Base-by-base conservation (phyloP, 2,888 invertebrate genomes). In the Steinernema carpocapsae region DNA sequence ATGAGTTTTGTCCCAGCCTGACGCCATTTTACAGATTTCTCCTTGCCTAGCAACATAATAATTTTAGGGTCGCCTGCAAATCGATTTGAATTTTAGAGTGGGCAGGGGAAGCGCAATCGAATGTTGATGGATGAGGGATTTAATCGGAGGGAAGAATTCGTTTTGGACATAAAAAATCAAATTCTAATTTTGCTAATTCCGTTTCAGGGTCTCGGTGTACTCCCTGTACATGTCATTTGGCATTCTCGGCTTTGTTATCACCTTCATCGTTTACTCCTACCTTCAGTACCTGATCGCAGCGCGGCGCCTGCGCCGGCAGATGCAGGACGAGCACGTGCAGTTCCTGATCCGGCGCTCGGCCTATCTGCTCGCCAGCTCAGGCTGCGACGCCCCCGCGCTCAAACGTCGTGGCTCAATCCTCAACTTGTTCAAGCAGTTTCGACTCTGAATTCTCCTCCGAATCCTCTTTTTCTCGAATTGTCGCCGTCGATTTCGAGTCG, bases 301-400 rank as follows among this genome's bases (percentile, higher is more conserved):
- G 6, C 64, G 37, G 10, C 64, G 64, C 1, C 29, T 17, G 26
- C 64, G 37, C 3, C 7, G n/a, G 17, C 32, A 26, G 17, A 17
- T 6, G 26, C 32, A 64, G 32, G 64, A 64, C 29, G 17, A 1
- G 12, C 64, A 64, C 64, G 29, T 64, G 17, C 32, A 64, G 32
- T 29, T 64, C 32, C 64, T 64, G 17, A 29, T 64, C 17, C 24
- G 29, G 64, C 64, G 64, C 17, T 64, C 64, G 29, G 64, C 64
- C 32, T 64, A 29, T 32, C 19, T 64, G 29, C 64, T 64, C 29
- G 64, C 64, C 17, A 64, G 29, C 10, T 64, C 64, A 17, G 64
- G 64, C 64, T 12, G 64, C 64, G 64, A 64, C 24, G 64, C 64
- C 17, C 64, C 64, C 64, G 64, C 64, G 64, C 64, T 64, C 64